phyloP scores from a whole-genome alignment of 2,797 vertebrate species.

The Hydrocynus forskahlii region DNA sequence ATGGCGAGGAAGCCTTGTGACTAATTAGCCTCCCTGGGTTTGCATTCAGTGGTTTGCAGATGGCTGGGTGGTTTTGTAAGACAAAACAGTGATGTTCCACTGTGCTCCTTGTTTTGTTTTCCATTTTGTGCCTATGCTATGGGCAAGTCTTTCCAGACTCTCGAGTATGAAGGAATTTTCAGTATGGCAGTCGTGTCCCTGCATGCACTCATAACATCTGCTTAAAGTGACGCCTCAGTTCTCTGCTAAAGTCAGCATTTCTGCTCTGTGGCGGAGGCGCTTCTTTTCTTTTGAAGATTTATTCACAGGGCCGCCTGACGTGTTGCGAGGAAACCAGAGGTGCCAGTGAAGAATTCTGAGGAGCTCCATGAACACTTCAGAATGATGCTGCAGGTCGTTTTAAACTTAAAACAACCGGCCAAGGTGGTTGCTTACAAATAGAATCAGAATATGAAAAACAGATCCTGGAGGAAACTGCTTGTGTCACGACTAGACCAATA shows the following conservation, averaged over 20 bases:
- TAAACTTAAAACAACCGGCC: no score
- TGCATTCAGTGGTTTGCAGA: constrained; percentile 52
- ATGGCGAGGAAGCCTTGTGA: constrained; percentile 30
- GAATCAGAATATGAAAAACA: no score
- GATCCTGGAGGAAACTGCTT: no score
- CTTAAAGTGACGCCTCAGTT: background rate
- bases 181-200: constrained; percentile 1
- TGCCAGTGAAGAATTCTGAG: background rate
- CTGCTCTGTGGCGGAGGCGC: background rate
- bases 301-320: background rate
- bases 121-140: background rate
- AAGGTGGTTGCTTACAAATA: no score
- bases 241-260: constrained; percentile 34
- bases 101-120: constrained; percentile 33
- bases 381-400: background rate
- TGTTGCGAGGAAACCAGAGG: background rate
- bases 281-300: constrained; percentile 11
- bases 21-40: constrained; percentile 58
- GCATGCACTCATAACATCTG: constrained; percentile 17
- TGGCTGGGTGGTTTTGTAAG: constrained; percentile 43
- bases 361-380: background rate
- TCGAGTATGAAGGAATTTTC: background rate
- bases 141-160: background rate
- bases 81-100: constrained; percentile 47
- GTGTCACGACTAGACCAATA: no score